Percentiles rank a stretch among this genome's conserved stretches.
Evolutionary conservation across 2,797 vertebrate species (phyloP).

Genomic region (Sebastes taczanowskii): DNA sequence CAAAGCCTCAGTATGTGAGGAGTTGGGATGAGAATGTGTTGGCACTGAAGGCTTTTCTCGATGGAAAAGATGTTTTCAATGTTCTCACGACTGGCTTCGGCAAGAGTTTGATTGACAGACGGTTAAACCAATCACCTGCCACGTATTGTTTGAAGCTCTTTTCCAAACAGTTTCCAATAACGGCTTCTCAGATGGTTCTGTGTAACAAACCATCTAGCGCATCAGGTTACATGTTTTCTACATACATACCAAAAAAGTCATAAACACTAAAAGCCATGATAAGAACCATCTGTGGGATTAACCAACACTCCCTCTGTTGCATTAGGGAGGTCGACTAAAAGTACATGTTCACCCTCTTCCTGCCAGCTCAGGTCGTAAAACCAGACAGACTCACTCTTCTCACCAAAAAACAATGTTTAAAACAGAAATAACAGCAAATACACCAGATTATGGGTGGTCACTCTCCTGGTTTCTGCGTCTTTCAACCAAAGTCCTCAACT

Average conservation of each 20-base stretch:
- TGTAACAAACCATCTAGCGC: background rate
- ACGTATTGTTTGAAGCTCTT: background rate
- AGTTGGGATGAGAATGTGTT: background rate
- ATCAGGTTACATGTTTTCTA: background rate
- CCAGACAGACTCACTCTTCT: background rate
- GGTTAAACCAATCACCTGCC: background rate
- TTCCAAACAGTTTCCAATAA: background rate
- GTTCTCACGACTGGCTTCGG: background rate
- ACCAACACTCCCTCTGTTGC: constrained; percentile 5
- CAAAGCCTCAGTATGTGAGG: too few relatives aligned
- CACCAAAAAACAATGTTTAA: background rate
- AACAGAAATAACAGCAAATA: background rate
- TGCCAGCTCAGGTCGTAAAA: constrained; percentile 20
- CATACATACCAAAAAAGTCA: background rate
- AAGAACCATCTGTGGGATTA: constrained; percentile 37
- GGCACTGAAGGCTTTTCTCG: background rate
- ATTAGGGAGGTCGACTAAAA: constrained; percentile 26
- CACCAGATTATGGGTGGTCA: background rate
- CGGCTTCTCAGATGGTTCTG: background rate
- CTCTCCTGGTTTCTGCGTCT: background rate
- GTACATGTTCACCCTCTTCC: background rate
- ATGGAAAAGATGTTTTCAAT: background rate
- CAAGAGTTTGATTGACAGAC: background rate
- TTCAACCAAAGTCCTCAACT: background rate
- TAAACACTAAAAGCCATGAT: constrained; percentile 1